A percentile compares a stretch with the other conserved stretches of the same genome.
Evolutionary conservation across 2,113 vertebrate genomes (phyloP).

Genomic region (Porphyrio hochstetteri): DNA sequence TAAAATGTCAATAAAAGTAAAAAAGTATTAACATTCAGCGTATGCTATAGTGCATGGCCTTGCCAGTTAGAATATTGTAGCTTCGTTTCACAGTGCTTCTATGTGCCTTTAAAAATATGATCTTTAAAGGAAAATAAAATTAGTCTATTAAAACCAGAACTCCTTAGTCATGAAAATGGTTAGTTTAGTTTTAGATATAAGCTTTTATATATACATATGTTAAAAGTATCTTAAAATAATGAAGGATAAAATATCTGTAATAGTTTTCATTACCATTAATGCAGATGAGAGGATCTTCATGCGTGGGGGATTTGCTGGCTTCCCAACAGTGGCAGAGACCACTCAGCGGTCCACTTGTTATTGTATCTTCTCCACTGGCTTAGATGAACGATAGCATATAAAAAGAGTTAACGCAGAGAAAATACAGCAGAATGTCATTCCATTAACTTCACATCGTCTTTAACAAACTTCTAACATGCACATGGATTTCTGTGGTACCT

Average conservation of each 20-base stretch:
- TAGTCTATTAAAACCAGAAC: background rate
- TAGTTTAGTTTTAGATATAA: background rate
- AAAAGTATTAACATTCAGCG: background rate
- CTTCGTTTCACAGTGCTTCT: background rate
- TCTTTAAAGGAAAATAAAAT: background rate
- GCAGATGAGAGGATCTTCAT: background rate
- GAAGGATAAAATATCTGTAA: background rate
- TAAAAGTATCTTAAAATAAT: background rate
- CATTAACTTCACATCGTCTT: background rate
- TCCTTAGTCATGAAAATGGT: background rate
- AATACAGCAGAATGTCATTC: background rate
- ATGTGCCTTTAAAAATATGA: background rate
- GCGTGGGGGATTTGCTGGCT: background rate
- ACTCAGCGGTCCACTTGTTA: background rate
- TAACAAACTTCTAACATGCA: background rate
- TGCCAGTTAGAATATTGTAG: background rate
- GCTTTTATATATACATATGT: background rate
- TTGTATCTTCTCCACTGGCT: background rate
- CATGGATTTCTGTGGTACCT: background rate
- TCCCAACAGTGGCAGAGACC: background rate
- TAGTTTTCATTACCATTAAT: background rate
- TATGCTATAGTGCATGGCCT: background rate
- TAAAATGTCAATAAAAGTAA: constrained; percentile 1
- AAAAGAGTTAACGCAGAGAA: background rate
- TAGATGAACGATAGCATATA: background rate